phyloP scores from a whole-genome alignment of 2,888 invertebrate species.

The Lacanobia oleracea region DNA sequence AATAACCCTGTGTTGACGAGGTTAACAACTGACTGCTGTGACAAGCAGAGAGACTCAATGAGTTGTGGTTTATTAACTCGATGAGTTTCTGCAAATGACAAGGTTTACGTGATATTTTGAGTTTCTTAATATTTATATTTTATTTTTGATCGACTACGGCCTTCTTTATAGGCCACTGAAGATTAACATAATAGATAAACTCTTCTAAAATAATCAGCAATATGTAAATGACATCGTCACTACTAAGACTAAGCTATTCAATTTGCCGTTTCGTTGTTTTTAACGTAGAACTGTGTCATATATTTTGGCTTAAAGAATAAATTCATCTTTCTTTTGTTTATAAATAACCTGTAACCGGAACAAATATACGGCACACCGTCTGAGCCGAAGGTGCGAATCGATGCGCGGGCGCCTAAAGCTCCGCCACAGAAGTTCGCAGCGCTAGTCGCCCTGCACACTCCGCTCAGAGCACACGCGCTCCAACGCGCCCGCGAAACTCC shows the following conservation, averaged over 20 bases:
- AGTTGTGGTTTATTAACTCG: constrained; percentile 52
- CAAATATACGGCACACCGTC: constrained; percentile 88
- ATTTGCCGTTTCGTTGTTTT: constrained; percentile 75
- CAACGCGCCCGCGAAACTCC: constrained; percentile 73
- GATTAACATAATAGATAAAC: constrained; percentile 55
- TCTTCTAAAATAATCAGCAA: constrained; percentile 54
- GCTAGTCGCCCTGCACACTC: constrained; percentile 82
- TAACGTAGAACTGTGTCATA: constrained; percentile 85
- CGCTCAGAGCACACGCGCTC: constrained; percentile 79
- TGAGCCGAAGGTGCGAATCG: constrained; percentile 87
- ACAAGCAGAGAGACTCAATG: constrained; percentile 70
- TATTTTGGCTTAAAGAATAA: constrained; percentile 83
- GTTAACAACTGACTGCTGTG: constrained; percentile 70
- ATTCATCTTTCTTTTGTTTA: constrained; percentile 87
- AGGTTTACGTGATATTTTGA: constrained; percentile 38
- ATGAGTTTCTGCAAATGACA: constrained; percentile 45
- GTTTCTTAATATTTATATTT: constrained; percentile 57
- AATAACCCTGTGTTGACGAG: constrained; percentile 72
- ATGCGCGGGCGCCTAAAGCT: constrained; percentile 76
- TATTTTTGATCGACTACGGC: constrained; percentile 30
- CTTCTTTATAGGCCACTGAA: constrained; percentile 54
- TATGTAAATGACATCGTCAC: constrained; percentile 36
- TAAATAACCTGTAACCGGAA: constrained; percentile 89
- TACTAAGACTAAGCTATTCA: constrained; percentile 63
- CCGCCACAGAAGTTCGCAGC: constrained; percentile 69